These are phyloP conservation scores for Brachypalpus laphriformis DNA, from an alignment of 2,888 invertebrate species.

Conservation along the genomic window DNA sequence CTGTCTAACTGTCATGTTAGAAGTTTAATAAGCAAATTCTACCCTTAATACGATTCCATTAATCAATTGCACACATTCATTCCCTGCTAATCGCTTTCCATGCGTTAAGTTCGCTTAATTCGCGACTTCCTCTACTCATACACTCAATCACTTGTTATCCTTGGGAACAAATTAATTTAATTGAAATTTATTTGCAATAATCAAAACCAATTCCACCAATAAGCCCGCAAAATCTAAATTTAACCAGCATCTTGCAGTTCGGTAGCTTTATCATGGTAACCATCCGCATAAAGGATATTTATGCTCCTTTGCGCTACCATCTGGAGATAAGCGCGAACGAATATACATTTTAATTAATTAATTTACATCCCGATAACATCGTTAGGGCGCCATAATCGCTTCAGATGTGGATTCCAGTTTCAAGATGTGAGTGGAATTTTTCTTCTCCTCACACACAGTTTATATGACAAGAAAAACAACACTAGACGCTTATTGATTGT, in stretches of 20 bases:
- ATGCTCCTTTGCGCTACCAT: conserved; percentile 28
- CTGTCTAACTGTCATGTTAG: too few species aligned
- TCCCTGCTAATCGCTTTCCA: too few species aligned
- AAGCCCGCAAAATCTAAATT: neutral
- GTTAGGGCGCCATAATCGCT: conserved; percentile 21
- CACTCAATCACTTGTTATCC: conserved; percentile 35
- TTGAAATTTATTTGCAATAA: conserved; percentile 37
- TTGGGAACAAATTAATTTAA: conserved; percentile 15
- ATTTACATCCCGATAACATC: conserved; percentile 49
- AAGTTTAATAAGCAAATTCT: too few species aligned
- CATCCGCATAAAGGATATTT: conserved; percentile 49
- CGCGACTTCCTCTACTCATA: conserved; percentile 1
- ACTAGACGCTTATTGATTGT: neutral
- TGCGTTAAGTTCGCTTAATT: neutral
- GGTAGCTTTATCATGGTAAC: conserved; percentile 21
- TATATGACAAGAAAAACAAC: conserved; percentile 29
- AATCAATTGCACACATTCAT: too few species aligned
- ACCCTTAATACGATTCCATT: too few species aligned
- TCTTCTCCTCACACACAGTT: conserved; percentile 4
- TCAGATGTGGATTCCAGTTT: neutral
- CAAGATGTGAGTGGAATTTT: neutral
- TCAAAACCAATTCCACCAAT: neutral
- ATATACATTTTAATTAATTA: conserved; percentile 49
- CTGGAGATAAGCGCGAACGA: conserved; percentile 20
- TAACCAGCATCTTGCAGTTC: neutral